These are phyloP conservation scores for Pholis gunnellus DNA, from an alignment of 2,113 vertebrate species.

Conservation along the genomic window DNA sequence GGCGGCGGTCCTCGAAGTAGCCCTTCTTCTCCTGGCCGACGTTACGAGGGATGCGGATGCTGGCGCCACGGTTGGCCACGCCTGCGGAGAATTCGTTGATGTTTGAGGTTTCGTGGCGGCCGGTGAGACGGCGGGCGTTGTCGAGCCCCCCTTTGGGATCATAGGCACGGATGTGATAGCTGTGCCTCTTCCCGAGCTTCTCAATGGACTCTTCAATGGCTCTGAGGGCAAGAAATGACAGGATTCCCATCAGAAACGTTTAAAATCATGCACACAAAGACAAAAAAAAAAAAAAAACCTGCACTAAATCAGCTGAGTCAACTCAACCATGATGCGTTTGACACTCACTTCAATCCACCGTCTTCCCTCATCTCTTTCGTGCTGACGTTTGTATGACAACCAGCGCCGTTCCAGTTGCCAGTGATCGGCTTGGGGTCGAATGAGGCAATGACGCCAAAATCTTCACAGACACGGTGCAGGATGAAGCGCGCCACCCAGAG, in stretches of 20 bases:
- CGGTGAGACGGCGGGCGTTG: constrained; percentile 94
- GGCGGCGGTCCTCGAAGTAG: constrained; percentile 97
- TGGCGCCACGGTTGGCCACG: constrained; percentile 94
- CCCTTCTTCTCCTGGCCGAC: constrained; percentile 95
- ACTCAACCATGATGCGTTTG: background rate
- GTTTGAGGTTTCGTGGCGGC: constrained; percentile 94
- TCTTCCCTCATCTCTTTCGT: constrained; percentile 96
- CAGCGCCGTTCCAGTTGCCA: constrained; percentile 97
- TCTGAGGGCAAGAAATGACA: constrained; percentile 74
- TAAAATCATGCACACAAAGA: background rate
- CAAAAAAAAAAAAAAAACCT: no score
- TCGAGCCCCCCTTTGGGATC: constrained; percentile 96
- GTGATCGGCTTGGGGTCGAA: constrained; percentile 97
- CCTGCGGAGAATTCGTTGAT: constrained; percentile 97
- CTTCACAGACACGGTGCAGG: constrained; percentile 94
- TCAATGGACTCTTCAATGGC: constrained; percentile 95
- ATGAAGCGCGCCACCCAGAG: constrained; percentile 95
- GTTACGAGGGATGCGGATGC: constrained; percentile 94
- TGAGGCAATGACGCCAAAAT: constrained; percentile 93
- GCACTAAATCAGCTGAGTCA: accelerated
- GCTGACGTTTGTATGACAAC: constrained; percentile 98
- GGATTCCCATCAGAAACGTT: background rate
- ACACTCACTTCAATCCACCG: constrained; percentile 90
- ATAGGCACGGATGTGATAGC: constrained; percentile 95
- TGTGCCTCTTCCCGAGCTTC: constrained; percentile 90